Base-by-base conservation (phyloP, 2,888 invertebrate species). In the Apodemia hepburni region DNA sequence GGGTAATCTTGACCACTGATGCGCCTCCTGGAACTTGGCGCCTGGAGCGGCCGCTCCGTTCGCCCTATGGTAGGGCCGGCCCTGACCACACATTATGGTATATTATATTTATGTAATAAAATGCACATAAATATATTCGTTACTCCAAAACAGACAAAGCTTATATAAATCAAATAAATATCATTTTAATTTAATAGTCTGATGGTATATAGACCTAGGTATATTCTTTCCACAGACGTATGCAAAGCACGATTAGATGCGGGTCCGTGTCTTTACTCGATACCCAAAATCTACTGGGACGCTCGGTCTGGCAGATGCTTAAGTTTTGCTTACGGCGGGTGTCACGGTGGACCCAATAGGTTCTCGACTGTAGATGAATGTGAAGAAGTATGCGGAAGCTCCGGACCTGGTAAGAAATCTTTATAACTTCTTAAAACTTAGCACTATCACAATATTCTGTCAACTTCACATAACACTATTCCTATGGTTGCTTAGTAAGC, bases 301-400 rank as follows among this genome's bases (percentile, higher is more conserved):
- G 77, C 82, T 15, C 72, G 74, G 0, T 81, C 87, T 0, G 93
- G 94, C 15, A 81, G 85, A 47, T 98, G 98, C 79, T 88, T 92
- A 61, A 86, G 92, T 68, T 98, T 97, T 82, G 83, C 87, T 1
- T 98, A 96, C 77, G 95, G 97, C 47, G 98, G 98, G 64, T 98
- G 98, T 78, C 93, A 91, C 47, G 98, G 98, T 42, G 97, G 96
- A 72, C 61, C 61, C 58, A 61, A 61, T 18, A 45, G 61, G 18
- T 61, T 61, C 58, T 47, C 61, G 9, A 93, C 93, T 17, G 80
- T 88, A 27, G 92, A 93, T 11, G 96, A 97, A 77, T 97, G 97
- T 77, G 93, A 95, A 78, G 92, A 93, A 5, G 85, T 95, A 73
- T 97, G 97, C 81, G 78, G 78, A 1, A 61, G 63, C 2, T 70